Evolutionary conservation across 2,113 vertebrate species (phyloP).

Genomic region (Cyprinus carpio): DNA sequence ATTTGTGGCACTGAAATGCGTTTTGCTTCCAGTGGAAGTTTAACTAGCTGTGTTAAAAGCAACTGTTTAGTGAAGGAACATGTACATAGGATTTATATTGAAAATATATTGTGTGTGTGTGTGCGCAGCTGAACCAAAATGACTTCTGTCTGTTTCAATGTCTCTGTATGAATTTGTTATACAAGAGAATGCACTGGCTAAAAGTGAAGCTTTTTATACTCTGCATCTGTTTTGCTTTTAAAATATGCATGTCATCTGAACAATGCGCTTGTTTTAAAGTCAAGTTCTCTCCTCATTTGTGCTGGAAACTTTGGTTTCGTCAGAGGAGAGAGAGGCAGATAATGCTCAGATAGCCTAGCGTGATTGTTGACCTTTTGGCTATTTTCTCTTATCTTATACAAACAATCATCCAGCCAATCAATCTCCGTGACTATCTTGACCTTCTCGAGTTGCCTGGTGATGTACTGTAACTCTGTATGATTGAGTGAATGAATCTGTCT

Average conservation of each 20-base stretch:
- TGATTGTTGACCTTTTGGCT: slow-evolving; percentile 56
- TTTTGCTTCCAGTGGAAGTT: slow-evolving; percentile 63
- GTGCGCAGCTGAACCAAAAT: slow-evolving; percentile 5
- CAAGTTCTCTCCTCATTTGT: slow-evolving; percentile 5
- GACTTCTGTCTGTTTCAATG: slow-evolving; percentile 12
- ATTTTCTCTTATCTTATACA: slow-evolving; percentile 60
- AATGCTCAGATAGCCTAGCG: slow-evolving; percentile 48
- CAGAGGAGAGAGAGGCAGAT: slow-evolving; percentile 39
- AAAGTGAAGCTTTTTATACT: neutral
- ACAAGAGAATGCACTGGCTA: neutral
- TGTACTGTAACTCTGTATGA: slow-evolving; percentile 36
- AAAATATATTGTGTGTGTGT: slow-evolving; percentile 44
- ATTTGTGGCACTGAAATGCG: slow-evolving; percentile 47
- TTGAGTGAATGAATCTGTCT: slow-evolving; percentile 36
- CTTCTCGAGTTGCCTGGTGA: slow-evolving; percentile 21
- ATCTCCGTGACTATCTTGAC: slow-evolving; percentile 34
- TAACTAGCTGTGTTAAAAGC: slow-evolving; percentile 51
- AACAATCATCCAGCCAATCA: slow-evolving; percentile 51
- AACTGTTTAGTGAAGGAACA: slow-evolving; percentile 53
- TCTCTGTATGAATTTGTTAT: slow-evolving; percentile 1
- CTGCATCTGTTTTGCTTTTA: slow-evolving; percentile 7
- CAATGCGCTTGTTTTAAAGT: neutral
- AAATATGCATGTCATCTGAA: neutral
- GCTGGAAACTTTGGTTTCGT: slow-evolving; percentile 19
- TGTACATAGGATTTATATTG: slow-evolving; percentile 59